phyloP scores from a whole-genome alignment of 2,888 invertebrate genomes.

The Thymelicus lineola region DNA sequence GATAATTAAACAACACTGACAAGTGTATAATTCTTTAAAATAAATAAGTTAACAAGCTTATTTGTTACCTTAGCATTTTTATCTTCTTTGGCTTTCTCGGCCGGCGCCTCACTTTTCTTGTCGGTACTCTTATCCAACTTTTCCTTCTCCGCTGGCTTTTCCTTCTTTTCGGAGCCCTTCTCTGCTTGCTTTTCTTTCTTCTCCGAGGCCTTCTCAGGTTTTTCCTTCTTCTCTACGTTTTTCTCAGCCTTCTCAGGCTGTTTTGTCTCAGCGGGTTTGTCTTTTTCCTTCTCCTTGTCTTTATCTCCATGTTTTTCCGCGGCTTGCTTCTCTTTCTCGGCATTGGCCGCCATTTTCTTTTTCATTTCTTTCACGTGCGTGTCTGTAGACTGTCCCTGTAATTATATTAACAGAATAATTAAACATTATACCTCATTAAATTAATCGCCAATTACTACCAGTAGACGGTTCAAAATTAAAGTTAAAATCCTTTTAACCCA shows the following conservation, averaged over 20 bases:
- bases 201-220: conserved; percentile 44
- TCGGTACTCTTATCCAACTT: conserved; percentile 45
- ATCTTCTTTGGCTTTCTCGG: conserved; percentile 52
- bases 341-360: conserved; percentile 76
- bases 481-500: too few relatives aligned
- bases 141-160: conserved; percentile 43
- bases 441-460: too few relatives aligned
- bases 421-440: too few relatives aligned
- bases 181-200: conserved; percentile 43
- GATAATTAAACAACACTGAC: too few relatives aligned
- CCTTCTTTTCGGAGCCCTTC: conserved; percentile 44
- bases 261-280: conserved; percentile 50
- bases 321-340: conserved; percentile 72
- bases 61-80: conserved; percentile 55
- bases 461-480: too few relatives aligned
- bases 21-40: background rate
- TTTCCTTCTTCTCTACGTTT: conserved; percentile 42
- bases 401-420: conserved; percentile 3
- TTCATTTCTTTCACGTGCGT: conserved; percentile 79
- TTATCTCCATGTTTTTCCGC: conserved; percentile 55
- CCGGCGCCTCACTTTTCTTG: conserved; percentile 42
- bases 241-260: conserved; percentile 49
- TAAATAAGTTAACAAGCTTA: background rate
- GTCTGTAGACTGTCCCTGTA: conserved; percentile 60
- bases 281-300: conserved; percentile 58